A percentile compares a stretch with the other conserved stretches of the same genome.
These are phyloP conservation scores for Telmatochromis brachygnathus DNA, from an alignment of 2,113 vertebrate genomes.

Conservation along the genomic window DNA sequence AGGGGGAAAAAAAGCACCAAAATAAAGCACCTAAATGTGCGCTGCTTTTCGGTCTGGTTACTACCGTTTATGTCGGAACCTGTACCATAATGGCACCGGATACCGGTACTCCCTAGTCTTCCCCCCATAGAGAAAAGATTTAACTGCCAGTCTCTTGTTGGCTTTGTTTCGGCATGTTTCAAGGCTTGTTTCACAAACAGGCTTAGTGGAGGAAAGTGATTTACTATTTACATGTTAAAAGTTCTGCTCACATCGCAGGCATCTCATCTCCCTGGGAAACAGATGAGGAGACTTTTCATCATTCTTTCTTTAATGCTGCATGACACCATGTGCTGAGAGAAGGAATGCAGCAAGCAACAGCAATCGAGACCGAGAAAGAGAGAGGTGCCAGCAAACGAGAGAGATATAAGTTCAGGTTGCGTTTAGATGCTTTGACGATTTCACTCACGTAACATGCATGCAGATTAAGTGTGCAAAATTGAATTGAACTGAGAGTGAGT, in stretches of 20 bases:
- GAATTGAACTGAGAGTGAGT: not conserved
- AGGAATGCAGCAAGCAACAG: not conserved
- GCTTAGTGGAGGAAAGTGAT: not conserved
- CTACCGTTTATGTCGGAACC: too few species aligned
- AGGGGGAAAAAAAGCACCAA: too few species aligned
- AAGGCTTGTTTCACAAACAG: not conserved
- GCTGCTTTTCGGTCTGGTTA: too few species aligned
- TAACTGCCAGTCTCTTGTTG: not conserved
- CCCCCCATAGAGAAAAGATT: not conserved
- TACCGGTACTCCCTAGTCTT: not conserved
- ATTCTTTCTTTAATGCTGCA: not conserved
- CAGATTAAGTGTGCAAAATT: conserved; percentile 11
- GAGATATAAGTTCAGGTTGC: not conserved
- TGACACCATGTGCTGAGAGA: not conserved
- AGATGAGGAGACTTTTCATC: conserved; percentile 13
- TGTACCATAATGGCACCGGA: too few species aligned
- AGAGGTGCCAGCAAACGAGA: not conserved
- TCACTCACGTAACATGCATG: not conserved
- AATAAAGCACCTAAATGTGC: too few species aligned
- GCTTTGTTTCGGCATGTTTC: not conserved
- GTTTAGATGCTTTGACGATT: not conserved
- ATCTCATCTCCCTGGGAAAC: not conserved
- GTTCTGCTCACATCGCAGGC: not conserved
- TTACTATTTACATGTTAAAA: not conserved
- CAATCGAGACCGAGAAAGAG: not conserved